Percentiles rank a stretch among this genome's conserved stretches.
These are phyloP conservation scores for Anolis sagrei DNA, from an alignment of 2,113 vertebrate genomes.

Conservation along the genomic window DNA sequence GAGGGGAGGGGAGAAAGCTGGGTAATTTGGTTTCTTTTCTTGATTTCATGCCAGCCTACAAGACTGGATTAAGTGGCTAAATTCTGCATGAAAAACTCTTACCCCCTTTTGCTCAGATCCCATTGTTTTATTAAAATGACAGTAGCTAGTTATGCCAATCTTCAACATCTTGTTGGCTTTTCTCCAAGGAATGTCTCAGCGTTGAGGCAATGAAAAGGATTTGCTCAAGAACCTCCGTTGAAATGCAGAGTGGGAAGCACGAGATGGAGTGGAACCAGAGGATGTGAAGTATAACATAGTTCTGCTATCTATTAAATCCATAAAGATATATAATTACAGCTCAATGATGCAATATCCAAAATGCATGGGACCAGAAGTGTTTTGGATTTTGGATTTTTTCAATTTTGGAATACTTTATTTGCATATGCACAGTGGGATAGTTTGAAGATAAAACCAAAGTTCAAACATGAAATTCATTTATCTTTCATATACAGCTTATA, in stretches of 20 bases:
- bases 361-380: too few relatives aligned
- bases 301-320: slow-evolving; percentile 66
- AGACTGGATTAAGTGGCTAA: slow-evolving; percentile 91
- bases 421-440: too few relatives aligned
- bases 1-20: slow-evolving; percentile 71
- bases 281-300: slow-evolving; percentile 63
- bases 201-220: slow-evolving; percentile 78
- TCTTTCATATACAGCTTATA: too few relatives aligned
- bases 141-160: slow-evolving; percentile 75
- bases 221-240: slow-evolving; percentile 75
- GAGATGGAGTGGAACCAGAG: slow-evolving; percentile 61
- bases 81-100: slow-evolving; percentile 84
- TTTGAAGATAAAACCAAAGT: too few relatives aligned
- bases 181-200: slow-evolving; percentile 77
- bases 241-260: slow-evolving; percentile 63
- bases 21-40: slow-evolving; percentile 94
- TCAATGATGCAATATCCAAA: not conserved
- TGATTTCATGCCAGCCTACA: slow-evolving; percentile 90
- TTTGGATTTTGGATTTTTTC: too few relatives aligned
- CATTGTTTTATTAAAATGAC: slow-evolving; percentile 81
- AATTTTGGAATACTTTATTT: too few relatives aligned
- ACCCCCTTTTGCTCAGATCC: slow-evolving; percentile 76
- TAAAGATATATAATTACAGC: slow-evolving; percentile 49
- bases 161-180: slow-evolving; percentile 77
- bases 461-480: too few relatives aligned